Percentiles rank a stretch among this genome's conserved stretches.
Conservation (phyloP, 92 coral and sea anemone species). For the Galaxea fascicularis region DNA sequence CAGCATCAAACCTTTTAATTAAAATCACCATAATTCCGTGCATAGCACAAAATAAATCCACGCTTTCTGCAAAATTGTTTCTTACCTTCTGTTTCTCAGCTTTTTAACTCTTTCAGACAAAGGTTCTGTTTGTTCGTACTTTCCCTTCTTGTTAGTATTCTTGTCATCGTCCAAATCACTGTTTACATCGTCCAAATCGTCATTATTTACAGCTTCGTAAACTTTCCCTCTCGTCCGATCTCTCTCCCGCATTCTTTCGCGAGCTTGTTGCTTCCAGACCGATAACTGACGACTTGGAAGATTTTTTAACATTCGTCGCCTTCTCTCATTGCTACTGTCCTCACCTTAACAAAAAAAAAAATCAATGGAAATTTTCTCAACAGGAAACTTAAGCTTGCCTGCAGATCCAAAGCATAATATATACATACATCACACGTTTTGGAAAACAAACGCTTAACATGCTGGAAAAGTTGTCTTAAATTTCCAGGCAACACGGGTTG, state of each 20-base stretch:
- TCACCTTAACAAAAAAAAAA: slow-evolving; percentile 9
- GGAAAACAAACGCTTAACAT: no score
- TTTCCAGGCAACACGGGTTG: no score
- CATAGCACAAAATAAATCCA: no score
- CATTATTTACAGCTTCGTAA: slow-evolving; percentile 55
- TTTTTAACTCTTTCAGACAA: slow-evolving; percentile 39
- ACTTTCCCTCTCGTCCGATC: slow-evolving; percentile 27
- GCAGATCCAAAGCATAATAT: no score
- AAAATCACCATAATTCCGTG: no score
- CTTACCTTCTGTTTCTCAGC: slow-evolving; percentile 59
- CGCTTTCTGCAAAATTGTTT: background rate
- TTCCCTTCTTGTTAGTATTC: slow-evolving; percentile 38
- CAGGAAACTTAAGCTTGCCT: background rate
- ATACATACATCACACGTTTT: no score
- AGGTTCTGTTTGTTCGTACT: slow-evolving; percentile 35
- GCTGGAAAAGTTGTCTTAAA: no score
- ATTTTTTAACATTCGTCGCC: slow-evolving; percentile 47
- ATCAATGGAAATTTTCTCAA: background rate
- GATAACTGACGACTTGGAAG: slow-evolving; percentile 81
- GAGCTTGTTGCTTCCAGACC: slow-evolving; percentile 52
- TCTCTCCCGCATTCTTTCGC: slow-evolving; percentile 27
- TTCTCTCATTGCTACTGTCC: slow-evolving; percentile 21
- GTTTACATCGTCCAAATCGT: slow-evolving; percentile 64
- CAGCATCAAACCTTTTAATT: no score
- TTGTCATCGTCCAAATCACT: slow-evolving; percentile 33